Base-by-base conservation (phyloP, 2,888 invertebrate genomes). In the Chrysotoxum bicinctum region DNA sequence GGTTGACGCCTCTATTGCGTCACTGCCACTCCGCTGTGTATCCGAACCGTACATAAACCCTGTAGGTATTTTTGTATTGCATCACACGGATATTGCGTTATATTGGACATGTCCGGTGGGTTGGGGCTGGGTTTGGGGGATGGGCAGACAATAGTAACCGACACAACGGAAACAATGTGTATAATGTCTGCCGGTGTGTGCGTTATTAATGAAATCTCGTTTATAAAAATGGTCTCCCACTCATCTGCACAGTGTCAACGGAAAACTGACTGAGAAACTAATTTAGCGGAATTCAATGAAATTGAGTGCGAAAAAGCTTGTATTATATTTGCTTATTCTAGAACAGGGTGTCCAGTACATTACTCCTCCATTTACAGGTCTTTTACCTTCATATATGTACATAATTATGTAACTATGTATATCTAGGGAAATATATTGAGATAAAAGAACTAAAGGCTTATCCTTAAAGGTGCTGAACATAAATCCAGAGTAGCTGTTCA, bases 271-370 rank as follows among this genome's bases (percentile, higher is more conserved):
- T 87, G 87, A 87, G 87, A 88, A 66, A 88, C 89, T 89, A 89
- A 89, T 89, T 89, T 89, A 88, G 87, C 87, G 89, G 88, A 88
- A 88, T 89, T 88, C 89, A 89, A 88, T 89, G 89, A 89, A 89
- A 89, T 89, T 88, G 88, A 88, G 89, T 89, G 89, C 88, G 88
- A 88, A 88, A 87, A 83, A 87, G 87, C 88, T 85, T 68, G 80
- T 62, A 69, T 66, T 60, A 62, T 68, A 62, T 48, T 43, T 64
- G 76, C 72, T 83, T 50, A 30, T 60, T 26, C 16, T 32, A 43
- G 32, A 16, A 26, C n/a, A 52, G 23, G 52, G 54, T 54, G 30
- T 30, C 16, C 19, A 45, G 10, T 19, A 9, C 45, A 19, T 45
- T 45, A 9, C 43, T 16, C 8, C 8, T 16, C 19, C 45, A 45